phyloP scores from a whole-genome alignment of 2,113 vertebrate species.

The Blennius ocellaris region DNA sequence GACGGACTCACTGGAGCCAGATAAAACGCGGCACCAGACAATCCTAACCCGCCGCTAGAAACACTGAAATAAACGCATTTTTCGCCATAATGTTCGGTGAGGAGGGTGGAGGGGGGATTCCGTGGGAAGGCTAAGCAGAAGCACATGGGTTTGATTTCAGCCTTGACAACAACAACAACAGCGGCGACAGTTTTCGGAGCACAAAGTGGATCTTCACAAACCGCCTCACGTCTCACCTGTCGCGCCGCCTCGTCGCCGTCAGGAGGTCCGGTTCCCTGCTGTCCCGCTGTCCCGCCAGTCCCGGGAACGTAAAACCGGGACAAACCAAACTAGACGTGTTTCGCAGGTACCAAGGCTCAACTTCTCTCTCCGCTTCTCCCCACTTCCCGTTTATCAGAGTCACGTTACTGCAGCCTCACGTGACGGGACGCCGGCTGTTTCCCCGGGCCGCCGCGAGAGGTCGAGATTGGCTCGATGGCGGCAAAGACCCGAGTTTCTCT shows the following conservation, averaged over 20 bases:
- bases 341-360: slow-evolving; percentile 27
- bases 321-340: slow-evolving; percentile 6
- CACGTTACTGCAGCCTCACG: slow-evolving; percentile 72
- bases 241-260: neutral
- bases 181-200: neutral
- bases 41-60: no score
- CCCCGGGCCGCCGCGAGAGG: slow-evolving; percentile 20
- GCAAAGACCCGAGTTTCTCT: no score
- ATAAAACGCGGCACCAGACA: no score
- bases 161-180: neutral
- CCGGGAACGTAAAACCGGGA: neutral
- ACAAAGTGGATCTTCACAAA: neutral
- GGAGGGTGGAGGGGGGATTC: no score
- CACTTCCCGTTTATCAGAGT: slow-evolving; percentile 73
- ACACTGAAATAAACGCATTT: no score
- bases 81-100: no score
- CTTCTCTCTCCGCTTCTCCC: neutral
- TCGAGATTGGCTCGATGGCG: slow-evolving; percentile 9
- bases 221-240: slow-evolving; percentile 32
- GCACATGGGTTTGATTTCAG: neutral
- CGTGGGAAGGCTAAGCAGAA: neutral
- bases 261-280: slow-evolving; percentile 1
- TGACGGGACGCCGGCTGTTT: slow-evolving; percentile 24
- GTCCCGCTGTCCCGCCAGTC: neutral
- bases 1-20: no score